Evolutionary conservation across 2,797 vertebrate species (phyloP), one percentile per base, ranked within the genome.

Genomic region (Dendrocincla fuliginosa): DNA sequence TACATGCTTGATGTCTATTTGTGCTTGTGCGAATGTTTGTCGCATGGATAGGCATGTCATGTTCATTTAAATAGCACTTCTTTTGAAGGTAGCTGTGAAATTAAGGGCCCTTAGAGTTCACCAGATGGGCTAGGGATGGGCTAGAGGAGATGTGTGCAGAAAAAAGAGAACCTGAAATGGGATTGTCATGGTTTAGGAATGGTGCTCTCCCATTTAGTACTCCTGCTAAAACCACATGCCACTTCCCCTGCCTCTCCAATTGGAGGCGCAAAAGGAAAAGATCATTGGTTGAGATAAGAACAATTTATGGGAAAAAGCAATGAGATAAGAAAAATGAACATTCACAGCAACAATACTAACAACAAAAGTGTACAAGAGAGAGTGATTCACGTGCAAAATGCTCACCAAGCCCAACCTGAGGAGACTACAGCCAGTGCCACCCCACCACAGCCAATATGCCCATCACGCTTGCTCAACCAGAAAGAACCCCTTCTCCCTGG

Each of bases 1-100:
- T 95, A 76, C 37, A 50, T 88, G 61, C 90, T 65, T 76, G 65
- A 91, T 88, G 57, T 86, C 78, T 84, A 47, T 88, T 93, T 90
- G 68, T 78, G 68, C 71, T 89, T 84, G 78, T 91, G 89, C 0
- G 3, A 87, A 70, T 89, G 8, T 84, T 95, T 90, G 69, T 81
- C 0, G n/a, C 73, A 69, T 90, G 85, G 55, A 11, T 86, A 75
- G n/a, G 46, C 85, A 91, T 57, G 83, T 86, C 79, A 30, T 49
- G 71, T 42, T 94, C 22, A 18, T 84, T 96, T 87, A 91, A 75
- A 84, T 14, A 75, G 30, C 53, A 25, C 24, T 92, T 89, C 44
- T 89, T 57, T 68, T 47, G 76, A 65, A 71, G 53, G 55, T 37
- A 87, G 41, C 50, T 90, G 55, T 79, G 78, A 95, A 90, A 96